Base-by-base conservation (phyloP, 2,113 vertebrate species). In the Chloroceryle aenea region DNA sequence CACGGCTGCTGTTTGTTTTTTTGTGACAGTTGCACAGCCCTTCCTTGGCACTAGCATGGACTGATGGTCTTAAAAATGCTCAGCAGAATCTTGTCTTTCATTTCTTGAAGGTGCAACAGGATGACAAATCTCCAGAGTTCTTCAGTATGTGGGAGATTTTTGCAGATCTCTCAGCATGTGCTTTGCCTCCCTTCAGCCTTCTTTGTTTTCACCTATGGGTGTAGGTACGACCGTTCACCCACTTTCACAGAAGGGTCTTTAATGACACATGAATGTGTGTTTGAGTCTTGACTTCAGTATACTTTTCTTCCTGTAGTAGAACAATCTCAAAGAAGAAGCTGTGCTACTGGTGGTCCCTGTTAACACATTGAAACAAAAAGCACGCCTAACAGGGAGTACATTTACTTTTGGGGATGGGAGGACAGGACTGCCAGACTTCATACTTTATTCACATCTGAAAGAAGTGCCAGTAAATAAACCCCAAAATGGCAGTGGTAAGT, bases 31-130 rank as follows among this genome's bases (percentile, higher is more conserved):
- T 26, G 47, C 20, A 23, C 19, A 71, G 52, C 14, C 42, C 34
- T 17, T 29, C 0, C 0, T 3, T 43, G 40, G 22, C 5, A 5
- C 29, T 11, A 2, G 3, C 12, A 2, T 2, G 26, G 29, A 26
- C 52, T 13, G 42, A 12, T 18, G 32, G 30, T 36, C 52, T 30
- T 15, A 8, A 2, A 3, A 6, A 3, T 2, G 1, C 9, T 42
- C 8, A 0, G 13, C 6, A 61, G 17, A 7, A 14, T 26, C 48
- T 21, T 0, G 8, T 18, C 50, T 56, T 42, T 27, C 3, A 4
- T 67, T 48, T 74, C 52, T 63, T 89, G 38, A 76, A 63, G 14
- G 6, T 12, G 18, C 6, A n/a, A 52, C 17, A 59, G 29, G 32
- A 30, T n/a, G 14, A 29, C 7, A 80, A 58, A 7, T 17, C n/a